A percentile compares a stretch with the other conserved stretches of the same genome.
Conservation (phyloP, 2,797 vertebrate species). For the Urosaurus nigricauda region DNA sequence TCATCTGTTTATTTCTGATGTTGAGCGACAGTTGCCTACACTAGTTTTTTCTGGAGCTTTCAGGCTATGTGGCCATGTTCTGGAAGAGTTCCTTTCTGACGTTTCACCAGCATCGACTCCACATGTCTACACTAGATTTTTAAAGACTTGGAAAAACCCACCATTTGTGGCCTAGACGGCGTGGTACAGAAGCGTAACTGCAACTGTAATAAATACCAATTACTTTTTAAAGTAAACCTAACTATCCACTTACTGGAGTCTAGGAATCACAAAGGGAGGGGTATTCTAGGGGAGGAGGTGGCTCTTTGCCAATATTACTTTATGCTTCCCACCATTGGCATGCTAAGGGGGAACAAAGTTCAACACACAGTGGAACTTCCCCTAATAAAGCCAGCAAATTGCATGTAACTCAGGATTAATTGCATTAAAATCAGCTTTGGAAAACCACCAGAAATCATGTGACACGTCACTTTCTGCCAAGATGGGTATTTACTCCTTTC, state of each 20-base stretch:
- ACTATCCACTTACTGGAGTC: background rate
- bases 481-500: background rate
- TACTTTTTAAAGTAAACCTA: background rate
- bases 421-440: constrained; percentile 55
- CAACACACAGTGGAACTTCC: constrained; percentile 3
- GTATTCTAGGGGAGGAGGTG: background rate
- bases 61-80: too few species aligned
- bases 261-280: background rate
- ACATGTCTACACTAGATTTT: too few species aligned
- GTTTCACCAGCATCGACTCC: too few species aligned
- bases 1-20: background rate
- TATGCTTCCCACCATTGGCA: background rate
- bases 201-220: background rate
- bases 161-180: too few species aligned
- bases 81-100: too few species aligned
- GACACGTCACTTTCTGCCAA: constrained; percentile 28
- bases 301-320: constrained; percentile 1
- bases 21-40: too few species aligned
- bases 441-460: constrained; percentile 47
- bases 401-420: constrained; percentile 48
- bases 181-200: background rate
- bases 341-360: background rate
- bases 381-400: constrained; percentile 46
- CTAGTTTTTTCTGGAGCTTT: too few species aligned
- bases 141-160: too few species aligned